phyloP scores from a whole-genome alignment of 2,113 vertebrate genomes.

The Dinomys branickii region DNA sequence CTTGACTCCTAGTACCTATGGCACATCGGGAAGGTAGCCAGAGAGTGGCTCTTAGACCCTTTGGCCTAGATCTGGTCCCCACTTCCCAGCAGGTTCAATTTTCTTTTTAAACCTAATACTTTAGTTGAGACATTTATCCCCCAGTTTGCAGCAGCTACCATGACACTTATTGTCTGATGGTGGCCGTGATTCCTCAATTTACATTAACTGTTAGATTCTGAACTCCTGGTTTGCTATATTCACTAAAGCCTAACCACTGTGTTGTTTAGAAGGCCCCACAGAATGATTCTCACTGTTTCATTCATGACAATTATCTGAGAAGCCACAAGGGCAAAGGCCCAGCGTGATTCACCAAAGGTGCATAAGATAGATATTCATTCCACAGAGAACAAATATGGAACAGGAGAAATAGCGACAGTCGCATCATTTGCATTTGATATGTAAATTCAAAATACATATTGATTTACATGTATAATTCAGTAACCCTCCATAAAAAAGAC shows the following conservation, averaged over 20 bases:
- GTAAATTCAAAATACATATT: constrained; percentile 72
- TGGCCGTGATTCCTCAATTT: neutral
- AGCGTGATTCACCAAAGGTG: constrained; percentile 14
- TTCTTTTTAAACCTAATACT: neutral
- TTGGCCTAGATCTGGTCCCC: neutral
- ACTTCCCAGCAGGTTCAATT: neutral
- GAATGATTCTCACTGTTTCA: neutral
- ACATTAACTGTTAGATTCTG: neutral
- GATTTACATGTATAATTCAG: constrained; percentile 72
- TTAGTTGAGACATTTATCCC: neutral
- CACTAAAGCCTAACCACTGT: neutral
- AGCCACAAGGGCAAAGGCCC: constrained; percentile 32
- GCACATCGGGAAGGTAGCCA: neutral
- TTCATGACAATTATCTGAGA: constrained; percentile 2
- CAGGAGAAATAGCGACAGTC: constrained; percentile 59
- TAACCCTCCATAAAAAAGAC: constrained; percentile 36
- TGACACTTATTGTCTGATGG: neutral
- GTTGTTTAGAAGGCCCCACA: neutral
- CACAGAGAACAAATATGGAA: constrained; percentile 68
- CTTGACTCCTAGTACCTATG: neutral
- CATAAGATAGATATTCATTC: constrained; percentile 52
- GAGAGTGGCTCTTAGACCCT: neutral
- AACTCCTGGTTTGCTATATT: neutral
- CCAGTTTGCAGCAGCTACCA: neutral
- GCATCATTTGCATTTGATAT: constrained; percentile 74